Evolutionary conservation across 2,113 vertebrate species (phyloP), one percentile per base, ranked within the genome.

Genomic region (Synchiropus splendidus): DNA sequence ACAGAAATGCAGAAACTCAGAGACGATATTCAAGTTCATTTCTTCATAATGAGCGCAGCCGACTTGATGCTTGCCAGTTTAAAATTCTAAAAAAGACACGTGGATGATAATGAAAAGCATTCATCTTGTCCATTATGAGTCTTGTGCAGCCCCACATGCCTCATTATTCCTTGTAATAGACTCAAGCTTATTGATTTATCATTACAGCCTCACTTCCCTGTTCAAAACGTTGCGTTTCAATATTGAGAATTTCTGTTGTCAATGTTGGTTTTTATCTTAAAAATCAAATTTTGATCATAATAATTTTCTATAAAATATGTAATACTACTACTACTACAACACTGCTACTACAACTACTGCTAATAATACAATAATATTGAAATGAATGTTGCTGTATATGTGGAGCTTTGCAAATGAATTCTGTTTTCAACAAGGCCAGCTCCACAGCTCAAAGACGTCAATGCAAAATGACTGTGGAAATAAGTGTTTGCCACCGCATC

Each of bases 81-180:
- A 12, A 42, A 10, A 42, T 42, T 42, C 30, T 42, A 27, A 27
- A 27, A 27, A 27, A 21, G 18, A 46, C 17, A 38, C 32, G 39
- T 43, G 4, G 4, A 35, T 31, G 12, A 21, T 21, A 45, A 50
- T 46, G 30, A 13, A 47, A 8, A 44, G 16, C 36, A 50, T 66
- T 53, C 16, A 39, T 61, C 18, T 48, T 31, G 31, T 48, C 35
- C 34, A n/a, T 50, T 57, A 40, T 42, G 27, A 45, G 67, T 45
- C 31, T 37, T 53, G 12, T 27, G 42, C 35, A 41, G 47, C 51
- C 21, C 42, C 44, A 55, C 48, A 51, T 36, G 44, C 18, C 18
- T 48, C 67, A 65, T 61, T 61, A 60, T 68, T 60, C 52, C 45
- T 39, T 9, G 42, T 56, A 49, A 56, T 58, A 54, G 36, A 41